Evolutionary conservation across 1,140 invertebrate species (phyloP), one percentile per base, ranked within the genome.

Genomic region (Cotesia vestalis): DNA sequence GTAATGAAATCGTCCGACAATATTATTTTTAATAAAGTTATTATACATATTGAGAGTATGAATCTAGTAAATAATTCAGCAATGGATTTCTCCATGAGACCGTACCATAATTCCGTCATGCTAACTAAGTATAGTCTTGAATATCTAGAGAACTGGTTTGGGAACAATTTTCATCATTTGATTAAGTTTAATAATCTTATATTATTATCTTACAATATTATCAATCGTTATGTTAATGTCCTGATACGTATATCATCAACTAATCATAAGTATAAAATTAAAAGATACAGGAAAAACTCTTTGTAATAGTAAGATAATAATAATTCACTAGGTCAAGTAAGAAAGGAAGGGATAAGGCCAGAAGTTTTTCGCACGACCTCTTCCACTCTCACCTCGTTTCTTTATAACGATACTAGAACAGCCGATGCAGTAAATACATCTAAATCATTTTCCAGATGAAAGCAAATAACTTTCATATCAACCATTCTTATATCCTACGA

Each of bases 11-110:
- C 66, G 14, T 51, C 53, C n/a, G 27, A 67, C 6, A 17, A 17
- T 67, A 12, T 67, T 67, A 67, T 67, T 34, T 51, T 46, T 52
- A 55, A 35, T 55, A 4, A 34, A 55, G 36, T 20, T 64, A 64
- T 51, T 9, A 4, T 36, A 35, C 53, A 66, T 62, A 40, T 20
- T 20, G 14, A 69, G 69, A 64, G 17, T 20, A 51, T 20, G 57
- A 36, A 53, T 55, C 59, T 63, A 66, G 55, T 53, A 60, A 14
- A 51, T 62, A 67, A 55, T 57, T 69, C 66, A 62, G 9, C 36
- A n/a, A 63, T 38, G 55, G 74, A 71, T 75, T 75, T 75, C 74
- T 71, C 74, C 63, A 66, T 75, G 71, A 75, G 66, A 68, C 53
- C 69, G 38, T 38, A 20, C 62, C 46, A 55, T 27, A 38, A 57